phyloP scores from a whole-genome alignment of 1,140 invertebrate species.

The Oryctes rhinoceros region DNA sequence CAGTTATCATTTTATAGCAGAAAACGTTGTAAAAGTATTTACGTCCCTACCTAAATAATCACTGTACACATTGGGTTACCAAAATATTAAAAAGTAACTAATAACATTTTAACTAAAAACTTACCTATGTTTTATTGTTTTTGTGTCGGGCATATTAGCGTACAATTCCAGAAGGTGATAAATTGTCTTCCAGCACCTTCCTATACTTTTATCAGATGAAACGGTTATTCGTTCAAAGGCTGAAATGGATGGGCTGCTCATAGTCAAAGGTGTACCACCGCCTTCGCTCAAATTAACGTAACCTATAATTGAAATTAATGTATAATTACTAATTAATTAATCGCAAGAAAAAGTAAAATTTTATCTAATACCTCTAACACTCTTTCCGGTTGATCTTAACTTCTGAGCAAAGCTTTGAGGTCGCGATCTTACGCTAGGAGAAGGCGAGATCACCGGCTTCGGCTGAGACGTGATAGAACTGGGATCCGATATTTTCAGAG shows the following conservation, averaged over 20 bases:
- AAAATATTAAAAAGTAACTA: no score
- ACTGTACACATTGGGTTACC: no score
- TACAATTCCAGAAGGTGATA: conserved; percentile 93
- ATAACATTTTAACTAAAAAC: conserved; percentile 38
- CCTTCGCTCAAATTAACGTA: conserved; percentile 70
- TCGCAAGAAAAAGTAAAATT: conserved; percentile 52
- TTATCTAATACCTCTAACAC: conserved; percentile 67
- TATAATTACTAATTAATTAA: background rate
- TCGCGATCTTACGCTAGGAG: conserved; percentile 72
- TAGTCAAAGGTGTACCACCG: conserved; percentile 75
- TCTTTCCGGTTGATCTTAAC: conserved; percentile 82
- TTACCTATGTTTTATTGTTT: conserved; percentile 74
- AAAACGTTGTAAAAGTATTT: no score
- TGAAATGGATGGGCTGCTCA: conserved; percentile 68
- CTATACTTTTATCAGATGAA: conserved; percentile 63
- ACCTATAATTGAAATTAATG: conserved; percentile 47
- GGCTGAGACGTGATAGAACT: conserved; percentile 53
- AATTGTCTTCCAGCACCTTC: conserved; percentile 92
- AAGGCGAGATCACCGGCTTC: conserved; percentile 66
- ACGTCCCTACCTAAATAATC: no score
- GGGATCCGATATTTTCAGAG: conserved; percentile 57
- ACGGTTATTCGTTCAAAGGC: conserved; percentile 67
- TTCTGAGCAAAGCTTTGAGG: conserved; percentile 90
- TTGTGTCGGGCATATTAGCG: conserved; percentile 92
- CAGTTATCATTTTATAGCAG: no score